A percentile compares a stretch with the other conserved stretches of the same genome.
Evolutionary conservation across 2,113 vertebrate species (phyloP).

Genomic region (Romanogobio albipinnatus): DNA sequence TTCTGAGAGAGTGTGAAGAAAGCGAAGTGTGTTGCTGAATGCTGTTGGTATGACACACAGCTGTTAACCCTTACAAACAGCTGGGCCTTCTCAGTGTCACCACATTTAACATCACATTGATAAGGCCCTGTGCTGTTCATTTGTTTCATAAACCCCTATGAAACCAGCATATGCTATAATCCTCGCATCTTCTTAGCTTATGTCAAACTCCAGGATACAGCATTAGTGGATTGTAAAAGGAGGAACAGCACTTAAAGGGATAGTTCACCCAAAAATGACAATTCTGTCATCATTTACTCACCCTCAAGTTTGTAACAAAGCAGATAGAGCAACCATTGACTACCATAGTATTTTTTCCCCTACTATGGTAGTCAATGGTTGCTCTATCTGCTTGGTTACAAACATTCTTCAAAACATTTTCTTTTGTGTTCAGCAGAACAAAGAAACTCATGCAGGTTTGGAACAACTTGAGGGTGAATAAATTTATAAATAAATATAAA

Average conservation of each 20-base stretch:
- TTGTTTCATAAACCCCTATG: slow-evolving; percentile 30
- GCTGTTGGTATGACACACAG: slow-evolving; percentile 15
- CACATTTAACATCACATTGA: slow-evolving; percentile 40
- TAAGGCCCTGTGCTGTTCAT: slow-evolving; percentile 9
- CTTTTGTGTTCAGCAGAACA: too few species aligned
- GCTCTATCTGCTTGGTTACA: too few species aligned
- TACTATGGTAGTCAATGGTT: too few species aligned
- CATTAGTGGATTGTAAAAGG: slow-evolving; percentile 69
- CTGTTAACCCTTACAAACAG: slow-evolving; percentile 5
- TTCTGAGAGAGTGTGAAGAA: neutral
- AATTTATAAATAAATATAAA: too few species aligned
- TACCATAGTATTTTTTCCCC: too few species aligned
- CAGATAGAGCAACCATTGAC: too few species aligned
- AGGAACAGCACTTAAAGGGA: slow-evolving; percentile 60
- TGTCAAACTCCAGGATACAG: slow-evolving; percentile 58
- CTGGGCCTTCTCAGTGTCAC: neutral
- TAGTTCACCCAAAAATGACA: neutral
- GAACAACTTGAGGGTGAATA: too few species aligned
- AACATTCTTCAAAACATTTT: too few species aligned
- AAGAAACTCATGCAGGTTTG: too few species aligned
- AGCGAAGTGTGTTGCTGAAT: neutral
- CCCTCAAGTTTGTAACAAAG: too few species aligned
- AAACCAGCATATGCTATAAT: slow-evolving; percentile 14
- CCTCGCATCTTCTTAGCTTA: slow-evolving; percentile 11
- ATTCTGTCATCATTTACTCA: too few species aligned